Base-by-base conservation (phyloP, 2,113 vertebrate genomes). In the Erythrocercus mccallii region DNA sequence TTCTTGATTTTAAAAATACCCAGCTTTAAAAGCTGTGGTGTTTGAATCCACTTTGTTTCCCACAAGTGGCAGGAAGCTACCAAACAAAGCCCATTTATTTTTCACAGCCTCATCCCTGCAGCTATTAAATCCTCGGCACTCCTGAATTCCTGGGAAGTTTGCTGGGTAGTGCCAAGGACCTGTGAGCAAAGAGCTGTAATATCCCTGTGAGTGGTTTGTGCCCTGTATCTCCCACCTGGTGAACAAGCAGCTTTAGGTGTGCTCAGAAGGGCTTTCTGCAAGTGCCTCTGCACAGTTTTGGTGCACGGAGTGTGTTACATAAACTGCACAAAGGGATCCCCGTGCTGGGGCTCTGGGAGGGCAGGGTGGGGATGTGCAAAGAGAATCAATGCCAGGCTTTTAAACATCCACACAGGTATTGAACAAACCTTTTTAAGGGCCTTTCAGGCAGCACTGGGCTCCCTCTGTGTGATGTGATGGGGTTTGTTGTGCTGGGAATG, bases 11-110 rank as follows among this genome's bases (percentile, higher is more conserved):
- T 10, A 44, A 64, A 88, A 88, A 88, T 7, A 83, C 45, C 35
- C 62, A 65, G 48, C 58, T 86, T 82, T 88, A 69, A 80, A 76
- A 86, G 19, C 25, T 3, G 0, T 21, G 15, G 25, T 1, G 1
- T 70, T 78, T 38, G 69, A 86, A 92, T 66, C 33, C 21, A 22
- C 64, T 62, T 54, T 47, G 51, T 84, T 90, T 88, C n/a, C 64
- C 64, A 88, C 56, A 70, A 96, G 89, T 64, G 73, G 51, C 84
- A 92, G 84, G 77, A 81, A 84, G 87, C 73, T 44, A 21, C 81
- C 70, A 74, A 60, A 81, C 30, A 89, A 95, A 94, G 44, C 81
- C 69, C 48, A 8, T 51, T 81, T 84, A 22, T 89, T 92, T 95
- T 35, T 64, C 92, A n/a, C n/a, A 87, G 77, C 84, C 69, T 70